Conservation (phyloP, 2,888 invertebrate genomes). For the Dorcus hopei region DNA sequence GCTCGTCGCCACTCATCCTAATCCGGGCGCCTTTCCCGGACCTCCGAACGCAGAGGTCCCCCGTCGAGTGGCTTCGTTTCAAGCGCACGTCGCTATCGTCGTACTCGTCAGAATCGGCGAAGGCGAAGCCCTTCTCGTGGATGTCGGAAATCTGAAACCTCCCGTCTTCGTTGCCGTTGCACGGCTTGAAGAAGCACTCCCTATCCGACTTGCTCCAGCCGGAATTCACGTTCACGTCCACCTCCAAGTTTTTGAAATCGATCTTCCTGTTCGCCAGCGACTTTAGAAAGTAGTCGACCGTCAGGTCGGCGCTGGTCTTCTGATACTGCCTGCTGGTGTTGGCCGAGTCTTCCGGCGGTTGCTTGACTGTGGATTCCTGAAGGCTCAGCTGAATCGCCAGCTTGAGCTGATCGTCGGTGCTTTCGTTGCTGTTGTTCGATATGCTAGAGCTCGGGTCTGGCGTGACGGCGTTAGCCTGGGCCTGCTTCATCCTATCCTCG, state of each 20-base stretch:
- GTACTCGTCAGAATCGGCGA: slow-evolving; percentile 42
- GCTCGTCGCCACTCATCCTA: slow-evolving; percentile 44
- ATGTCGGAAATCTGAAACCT: slow-evolving; percentile 55
- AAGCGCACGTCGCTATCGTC: slow-evolving; percentile 46
- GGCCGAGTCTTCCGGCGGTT: slow-evolving; percentile 22
- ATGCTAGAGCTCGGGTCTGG: slow-evolving; percentile 45
- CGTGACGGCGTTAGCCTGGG: slow-evolving; percentile 37
- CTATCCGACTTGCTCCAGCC: slow-evolving; percentile 34
- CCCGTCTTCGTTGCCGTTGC: slow-evolving; percentile 52
- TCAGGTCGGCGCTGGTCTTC: slow-evolving; percentile 51
- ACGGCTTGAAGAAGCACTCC: slow-evolving; percentile 45
- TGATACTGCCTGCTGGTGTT: slow-evolving; percentile 33
- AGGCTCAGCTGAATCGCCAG: slow-evolving; percentile 55
- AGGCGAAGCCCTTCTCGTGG: slow-evolving; percentile 50
- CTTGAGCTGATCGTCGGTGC: slow-evolving; percentile 51
- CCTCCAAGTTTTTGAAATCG: slow-evolving; percentile 46
- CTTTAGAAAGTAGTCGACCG: slow-evolving; percentile 55
- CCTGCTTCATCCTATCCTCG: slow-evolving; percentile 57
- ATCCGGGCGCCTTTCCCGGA: slow-evolving; percentile 41
- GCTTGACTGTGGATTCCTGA: slow-evolving; percentile 45
- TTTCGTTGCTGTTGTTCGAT: slow-evolving; percentile 44
- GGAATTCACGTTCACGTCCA: slow-evolving; percentile 35
- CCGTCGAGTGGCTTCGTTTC: slow-evolving; percentile 52
- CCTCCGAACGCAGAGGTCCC: slow-evolving; percentile 49
- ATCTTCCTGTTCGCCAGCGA: slow-evolving; percentile 51